A percentile compares a stretch with the other conserved stretches of the same genome.
Conservation (phyloP, 37 sponge, comb jelly and placozoan species). For the Dysidea cf. avara region DNA sequence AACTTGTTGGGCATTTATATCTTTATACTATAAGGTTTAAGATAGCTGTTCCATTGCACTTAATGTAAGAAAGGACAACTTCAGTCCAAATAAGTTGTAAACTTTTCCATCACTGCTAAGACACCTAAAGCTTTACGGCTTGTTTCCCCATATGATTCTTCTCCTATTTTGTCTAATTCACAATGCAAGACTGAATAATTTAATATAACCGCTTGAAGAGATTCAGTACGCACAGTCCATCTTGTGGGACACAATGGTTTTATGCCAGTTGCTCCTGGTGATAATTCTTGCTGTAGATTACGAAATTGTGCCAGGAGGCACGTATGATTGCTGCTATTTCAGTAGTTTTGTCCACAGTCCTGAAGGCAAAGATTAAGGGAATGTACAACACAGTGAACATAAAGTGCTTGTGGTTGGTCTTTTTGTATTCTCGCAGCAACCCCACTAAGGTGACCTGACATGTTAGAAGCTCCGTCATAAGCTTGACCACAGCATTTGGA, state of each 20-base stretch:
- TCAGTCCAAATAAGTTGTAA: constrained; percentile 69
- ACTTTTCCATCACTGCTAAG: constrained; percentile 36
- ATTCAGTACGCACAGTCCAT: constrained; percentile 59
- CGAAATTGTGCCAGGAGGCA: constrained; percentile 34
- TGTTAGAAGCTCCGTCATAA: constrained; percentile 65
- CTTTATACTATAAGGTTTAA: constrained; percentile 31
- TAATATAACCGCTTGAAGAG: constrained; percentile 31
- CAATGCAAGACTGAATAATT: constrained; percentile 26
- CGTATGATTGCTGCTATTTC: constrained; percentile 36
- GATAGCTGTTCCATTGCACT: constrained; percentile 55
- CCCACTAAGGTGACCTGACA: constrained; percentile 48
- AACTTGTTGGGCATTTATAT: constrained; percentile 47
- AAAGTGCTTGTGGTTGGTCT: constrained; percentile 20
- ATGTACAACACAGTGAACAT: constrained; percentile 24
- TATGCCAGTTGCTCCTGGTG: too few relatives aligned
- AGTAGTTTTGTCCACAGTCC: background rate
- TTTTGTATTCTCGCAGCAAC: constrained; percentile 33
- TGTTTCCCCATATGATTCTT: constrained; percentile 23
- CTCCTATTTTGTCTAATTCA: constrained; percentile 23
- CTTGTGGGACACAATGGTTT: too few relatives aligned
- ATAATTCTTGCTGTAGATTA: constrained; percentile 36
- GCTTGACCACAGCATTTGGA: constrained; percentile 46
- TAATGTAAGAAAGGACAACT: constrained; percentile 54
- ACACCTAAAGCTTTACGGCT: constrained; percentile 32
- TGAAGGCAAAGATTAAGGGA: constrained; percentile 28